Evolutionary conservation across 2,888 invertebrate genomes (phyloP).

Genomic region (Drosophila cracens): DNA sequence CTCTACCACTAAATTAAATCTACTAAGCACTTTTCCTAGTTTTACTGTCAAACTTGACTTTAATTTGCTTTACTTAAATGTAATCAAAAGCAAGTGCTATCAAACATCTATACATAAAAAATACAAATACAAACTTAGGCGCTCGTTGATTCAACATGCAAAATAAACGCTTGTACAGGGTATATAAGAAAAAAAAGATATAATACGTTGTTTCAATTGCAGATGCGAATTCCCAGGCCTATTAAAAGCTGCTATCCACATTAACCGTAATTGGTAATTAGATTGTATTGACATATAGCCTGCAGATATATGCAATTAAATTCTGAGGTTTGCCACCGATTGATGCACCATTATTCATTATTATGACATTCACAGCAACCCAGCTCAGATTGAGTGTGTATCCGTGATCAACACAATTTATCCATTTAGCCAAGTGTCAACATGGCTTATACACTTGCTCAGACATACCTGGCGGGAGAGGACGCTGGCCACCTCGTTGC

Average conservation of each 20-base stretch:
- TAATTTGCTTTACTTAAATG: background rate
- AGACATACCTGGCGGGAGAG: constrained; percentile 88
- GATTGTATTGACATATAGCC: constrained; percentile 3
- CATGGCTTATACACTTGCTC: background rate
- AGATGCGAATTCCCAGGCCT: constrained; percentile 64
- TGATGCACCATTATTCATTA: constrained; percentile 48
- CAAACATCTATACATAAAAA: too few species aligned
- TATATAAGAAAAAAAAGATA: constrained; percentile 19
- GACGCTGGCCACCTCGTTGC: constrained; percentile 93
- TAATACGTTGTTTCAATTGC: constrained; percentile 61
- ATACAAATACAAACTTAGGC: background rate
- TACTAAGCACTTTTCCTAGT: accelerated
- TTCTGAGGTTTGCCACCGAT: constrained; percentile 29
- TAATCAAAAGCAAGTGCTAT: background rate
- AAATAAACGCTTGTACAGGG: background rate
- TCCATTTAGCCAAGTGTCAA: constrained; percentile 54
- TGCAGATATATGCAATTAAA: constrained; percentile 5
- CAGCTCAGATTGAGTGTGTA: constrained; percentile 2
- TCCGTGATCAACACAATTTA: constrained; percentile 46
- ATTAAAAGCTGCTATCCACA: constrained; percentile 12
- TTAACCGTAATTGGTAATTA: constrained; percentile 51
- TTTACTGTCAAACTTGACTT: background rate
- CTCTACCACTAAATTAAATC: background rate
- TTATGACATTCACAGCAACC: constrained; percentile 23
- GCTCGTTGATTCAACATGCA: background rate